Conservation (phyloP, 2,113 vertebrate genomes). For the Labeo catla region DNA sequence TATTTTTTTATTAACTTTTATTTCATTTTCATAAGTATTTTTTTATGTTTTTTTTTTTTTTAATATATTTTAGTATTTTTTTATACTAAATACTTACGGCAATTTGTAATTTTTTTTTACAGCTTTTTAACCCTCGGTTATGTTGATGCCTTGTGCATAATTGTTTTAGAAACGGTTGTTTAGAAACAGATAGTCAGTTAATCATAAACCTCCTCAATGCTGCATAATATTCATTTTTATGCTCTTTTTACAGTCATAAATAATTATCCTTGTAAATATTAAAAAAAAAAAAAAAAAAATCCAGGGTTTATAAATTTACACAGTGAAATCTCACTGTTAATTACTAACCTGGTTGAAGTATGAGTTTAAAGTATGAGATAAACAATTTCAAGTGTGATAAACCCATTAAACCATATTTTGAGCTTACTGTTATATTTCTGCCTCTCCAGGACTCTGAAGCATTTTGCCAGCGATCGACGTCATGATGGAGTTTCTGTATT, state of each 20-base stretch:
- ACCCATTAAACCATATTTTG: not conserved
- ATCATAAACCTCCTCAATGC: not conserved
- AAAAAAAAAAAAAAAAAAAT: not conserved
- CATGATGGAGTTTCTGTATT: not conserved
- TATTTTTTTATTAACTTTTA: too few relatives aligned
- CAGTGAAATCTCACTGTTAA: not conserved
- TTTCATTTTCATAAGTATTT: too few relatives aligned
- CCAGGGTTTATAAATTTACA: not conserved
- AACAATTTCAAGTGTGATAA: not conserved
- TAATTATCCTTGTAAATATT: not conserved
- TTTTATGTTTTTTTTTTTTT: too few relatives aligned
- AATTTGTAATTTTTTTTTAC: too few relatives aligned
- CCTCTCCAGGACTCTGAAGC: slow-evolving; percentile 2
- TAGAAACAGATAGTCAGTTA: too few relatives aligned
- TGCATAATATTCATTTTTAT: not conserved
- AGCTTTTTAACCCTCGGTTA: too few relatives aligned
- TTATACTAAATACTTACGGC: too few relatives aligned
- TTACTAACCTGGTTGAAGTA: not conserved
- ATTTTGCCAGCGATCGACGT: not conserved
- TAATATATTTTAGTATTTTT: too few relatives aligned
- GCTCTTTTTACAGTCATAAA: too few relatives aligned
- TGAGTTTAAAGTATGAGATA: not conserved
- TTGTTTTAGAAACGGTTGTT: not conserved
- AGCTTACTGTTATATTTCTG: not conserved
- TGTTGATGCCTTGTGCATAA: not conserved